A percentile compares a stretch with the other conserved stretches of the same genome.
phyloP scores from a whole-genome alignment of 2,888 invertebrate genomes.

The Polymixis flavicincta region DNA sequence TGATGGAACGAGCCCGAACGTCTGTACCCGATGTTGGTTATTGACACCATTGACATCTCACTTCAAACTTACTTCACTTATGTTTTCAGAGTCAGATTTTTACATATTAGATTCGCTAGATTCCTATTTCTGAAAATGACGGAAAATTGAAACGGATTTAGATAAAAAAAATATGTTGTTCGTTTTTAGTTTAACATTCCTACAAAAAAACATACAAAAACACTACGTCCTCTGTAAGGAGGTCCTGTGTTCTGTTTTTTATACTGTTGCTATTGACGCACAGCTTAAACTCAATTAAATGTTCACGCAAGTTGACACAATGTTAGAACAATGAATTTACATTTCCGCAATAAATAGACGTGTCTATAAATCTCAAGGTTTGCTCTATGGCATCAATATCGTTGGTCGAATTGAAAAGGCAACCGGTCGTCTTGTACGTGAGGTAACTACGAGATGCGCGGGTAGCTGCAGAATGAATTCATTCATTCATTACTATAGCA shows the following conservation, averaged over 20 bases:
- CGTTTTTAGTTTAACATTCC: no score
- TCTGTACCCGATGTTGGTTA: no score
- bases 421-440: slow-evolving; percentile 80
- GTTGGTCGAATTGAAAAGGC: slow-evolving; percentile 76
- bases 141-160: neutral
- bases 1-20: no score
- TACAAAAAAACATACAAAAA: neutral
- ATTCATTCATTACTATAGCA: slow-evolving; percentile 72
- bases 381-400: slow-evolving; percentile 68
- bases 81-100: no score
- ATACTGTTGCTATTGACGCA: neutral
- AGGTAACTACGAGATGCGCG: slow-evolving; percentile 75
- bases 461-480: slow-evolving; percentile 74
- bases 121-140: neutral
- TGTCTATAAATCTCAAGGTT: slow-evolving; percentile 67
- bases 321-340: slow-evolving; percentile 56
- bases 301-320: slow-evolving; percentile 43
- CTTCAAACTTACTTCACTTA: no score
- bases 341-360: slow-evolving; percentile 64
- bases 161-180: neutral
- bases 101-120: no score
- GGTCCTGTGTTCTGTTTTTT: no score
- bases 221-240: neutral
- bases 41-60: no score
- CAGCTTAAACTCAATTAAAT: slow-evolving; percentile 45